Conservation (phyloP, 2,888 invertebrate genomes). For the Brachycybe producta region DNA sequence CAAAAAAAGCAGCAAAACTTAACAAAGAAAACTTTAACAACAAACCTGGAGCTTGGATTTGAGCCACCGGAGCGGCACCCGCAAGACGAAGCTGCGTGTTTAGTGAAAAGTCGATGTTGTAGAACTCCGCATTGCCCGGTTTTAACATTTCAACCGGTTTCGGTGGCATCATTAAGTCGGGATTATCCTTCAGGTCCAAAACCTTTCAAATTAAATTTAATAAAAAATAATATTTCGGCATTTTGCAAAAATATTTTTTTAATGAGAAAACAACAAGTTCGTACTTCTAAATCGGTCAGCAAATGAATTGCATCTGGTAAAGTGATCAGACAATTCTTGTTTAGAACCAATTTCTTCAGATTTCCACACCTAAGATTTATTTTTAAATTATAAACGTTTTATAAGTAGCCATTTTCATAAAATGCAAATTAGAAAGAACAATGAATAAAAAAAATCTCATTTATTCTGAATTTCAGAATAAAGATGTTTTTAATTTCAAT, state of each 20-base stretch:
- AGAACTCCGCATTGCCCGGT: constrained; percentile 70
- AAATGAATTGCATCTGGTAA: constrained; percentile 95
- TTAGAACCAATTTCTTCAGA: constrained; percentile 80
- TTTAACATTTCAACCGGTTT: constrained; percentile 75
- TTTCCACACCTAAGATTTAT: constrained; percentile 63
- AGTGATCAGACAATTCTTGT: constrained; percentile 86
- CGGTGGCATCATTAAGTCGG: constrained; percentile 89
- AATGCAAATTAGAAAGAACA: too few relatives aligned
- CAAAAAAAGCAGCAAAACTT: neutral
- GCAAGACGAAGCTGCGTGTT: constrained; percentile 86
- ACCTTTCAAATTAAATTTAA: constrained; percentile 38
- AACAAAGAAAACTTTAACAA: neutral
- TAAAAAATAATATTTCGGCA: constrained; percentile 9
- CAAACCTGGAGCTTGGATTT: constrained; percentile 52
- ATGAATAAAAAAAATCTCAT: neutral
- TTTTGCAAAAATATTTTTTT: neutral
- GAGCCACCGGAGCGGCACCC: constrained; percentile 69
- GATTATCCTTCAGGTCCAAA: constrained; percentile 83
- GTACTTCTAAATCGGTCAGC: constrained; percentile 63
- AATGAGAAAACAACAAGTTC: neutral
- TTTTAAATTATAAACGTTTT: neutral
- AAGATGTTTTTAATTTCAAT: neutral
- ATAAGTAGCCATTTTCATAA: neutral
- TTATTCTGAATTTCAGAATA: neutral
- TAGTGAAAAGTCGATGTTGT: constrained; percentile 97